Evolutionary conservation across 2,797 vertebrate species (phyloP), one percentile per base, ranked within the genome.

Genomic region (Helarctos malayanus): DNA sequence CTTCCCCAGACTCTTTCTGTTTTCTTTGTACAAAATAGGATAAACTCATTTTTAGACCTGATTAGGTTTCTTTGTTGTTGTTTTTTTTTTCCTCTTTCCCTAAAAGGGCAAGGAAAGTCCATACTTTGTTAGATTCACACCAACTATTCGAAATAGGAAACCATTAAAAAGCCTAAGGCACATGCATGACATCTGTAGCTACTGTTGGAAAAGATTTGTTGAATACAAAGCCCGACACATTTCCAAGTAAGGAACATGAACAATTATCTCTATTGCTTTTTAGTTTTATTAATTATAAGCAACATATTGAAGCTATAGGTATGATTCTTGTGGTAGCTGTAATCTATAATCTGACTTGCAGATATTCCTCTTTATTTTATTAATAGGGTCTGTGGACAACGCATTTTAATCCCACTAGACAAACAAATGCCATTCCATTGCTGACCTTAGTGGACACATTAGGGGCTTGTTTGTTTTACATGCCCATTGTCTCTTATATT

Each of bases 41-140:
- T 98, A 99, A 99, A 98, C 98, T 98, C 94, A 61, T 97, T 99
- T 99, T 98, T 97, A 98, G 98, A 98, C 5, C 59, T 95, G 93
- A 99, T 99, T 98, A 98, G 97, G 98, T 98, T 98, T 98, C 95
- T 98, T 97, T 98, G 96, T 98, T 96, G 93, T 45, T 73, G 2
- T 59, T 59, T 1, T 85, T 97, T 97, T 97, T 95, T 97, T 83
- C 80, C 89, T 47, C 59, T 52, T 97, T 85, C 14, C 75, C 54
- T 97, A 98, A 96, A 97, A 97, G 84, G 79, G 78, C 95, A 97
- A 94, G 96, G 38, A 90, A 82, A 98, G 95, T 96, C 94, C 6
- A 6, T 94, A 97, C 84, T 97, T 92, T 97, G 73, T 97, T 97
- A 2, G 93, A 98, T 94, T 97, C 98, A 90, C 96, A 93, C 49